phyloP scores from a whole-genome alignment of 2,797 vertebrate genomes.

The Nyctalus aviator region DNA sequence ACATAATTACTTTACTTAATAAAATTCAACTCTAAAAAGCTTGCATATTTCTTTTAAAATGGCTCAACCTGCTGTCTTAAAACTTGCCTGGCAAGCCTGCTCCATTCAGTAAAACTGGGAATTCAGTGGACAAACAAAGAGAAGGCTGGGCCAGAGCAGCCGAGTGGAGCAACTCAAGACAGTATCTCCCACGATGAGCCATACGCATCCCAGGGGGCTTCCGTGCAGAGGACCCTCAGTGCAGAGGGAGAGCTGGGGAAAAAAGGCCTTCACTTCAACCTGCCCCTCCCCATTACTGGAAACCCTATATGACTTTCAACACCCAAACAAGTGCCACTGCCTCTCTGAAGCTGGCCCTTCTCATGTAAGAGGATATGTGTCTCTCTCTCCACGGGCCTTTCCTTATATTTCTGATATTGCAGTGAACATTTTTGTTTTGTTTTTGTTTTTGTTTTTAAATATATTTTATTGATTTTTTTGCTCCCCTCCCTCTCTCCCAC shows the following conservation, averaged over 20 bases:
- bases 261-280: background rate
- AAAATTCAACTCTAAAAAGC: slow-evolving; percentile 6
- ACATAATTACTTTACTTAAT: background rate
- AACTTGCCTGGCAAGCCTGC: background rate
- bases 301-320: background rate
- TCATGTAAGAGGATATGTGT: background rate
- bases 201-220: background rate
- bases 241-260: background rate
- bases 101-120: background rate
- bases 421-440: background rate
- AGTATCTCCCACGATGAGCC: background rate
- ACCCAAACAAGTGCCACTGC: background rate
- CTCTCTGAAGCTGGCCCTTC: background rate
- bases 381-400: background rate
- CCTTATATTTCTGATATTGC: background rate
- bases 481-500: too few species aligned
- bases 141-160: background rate
- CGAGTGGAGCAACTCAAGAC: background rate
- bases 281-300: background rate
- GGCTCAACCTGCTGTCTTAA: background rate
- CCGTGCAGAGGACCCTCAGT: too few species aligned
- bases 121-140: background rate
- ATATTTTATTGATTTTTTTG: too few species aligned
- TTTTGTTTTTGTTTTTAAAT: too few species aligned
- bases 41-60: background rate